A percentile compares a stretch with the other conserved stretches of the same genome.
phyloP scores from a whole-genome alignment of 2,797 vertebrate species.

The Sebastes steindachneri region DNA sequence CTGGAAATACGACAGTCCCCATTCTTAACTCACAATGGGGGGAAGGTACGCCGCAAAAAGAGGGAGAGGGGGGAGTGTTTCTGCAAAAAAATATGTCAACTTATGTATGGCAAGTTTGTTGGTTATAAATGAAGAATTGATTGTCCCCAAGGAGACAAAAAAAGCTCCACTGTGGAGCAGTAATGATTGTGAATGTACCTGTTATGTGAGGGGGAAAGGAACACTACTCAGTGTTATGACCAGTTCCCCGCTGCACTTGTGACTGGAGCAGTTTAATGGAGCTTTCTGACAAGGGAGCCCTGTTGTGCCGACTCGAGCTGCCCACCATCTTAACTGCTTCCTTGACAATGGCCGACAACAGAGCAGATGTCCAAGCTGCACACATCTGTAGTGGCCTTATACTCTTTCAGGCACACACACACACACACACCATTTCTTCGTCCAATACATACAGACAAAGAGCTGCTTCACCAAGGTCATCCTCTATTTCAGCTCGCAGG shows the following conservation, averaged over 20 bases:
- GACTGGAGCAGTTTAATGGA: conserved; percentile 63
- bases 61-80: not conserved
- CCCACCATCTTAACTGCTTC: conserved; percentile 81
- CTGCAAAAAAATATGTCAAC: not conserved
- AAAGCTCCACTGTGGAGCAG: not conserved
- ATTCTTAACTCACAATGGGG: conserved; percentile 30
- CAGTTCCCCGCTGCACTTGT: conserved; percentile 51
- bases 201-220: conserved; percentile 20
- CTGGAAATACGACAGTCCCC: conserved; percentile 37
- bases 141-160: not conserved
- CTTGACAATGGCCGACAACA: conserved; percentile 75
- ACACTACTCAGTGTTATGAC: conserved; percentile 34
- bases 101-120: conserved; percentile 36
- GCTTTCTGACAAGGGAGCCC: conserved; percentile 70
- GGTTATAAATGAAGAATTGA: conserved; percentile 27
- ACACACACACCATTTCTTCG: not conserved
- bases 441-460: conserved; percentile 56
- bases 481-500: conserved; percentile 44
- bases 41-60: not conserved
- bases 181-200: conserved; percentile 44
- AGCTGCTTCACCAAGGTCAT: conserved; percentile 57
- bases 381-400: conserved; percentile 78
- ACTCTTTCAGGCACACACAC: conserved; percentile 46
- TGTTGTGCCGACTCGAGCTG: conserved; percentile 64
- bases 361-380: conserved; percentile 76